These are phyloP conservation scores for Polyommatus icarus DNA, from an alignment of 2,888 invertebrate species.

Conservation along the genomic window DNA sequence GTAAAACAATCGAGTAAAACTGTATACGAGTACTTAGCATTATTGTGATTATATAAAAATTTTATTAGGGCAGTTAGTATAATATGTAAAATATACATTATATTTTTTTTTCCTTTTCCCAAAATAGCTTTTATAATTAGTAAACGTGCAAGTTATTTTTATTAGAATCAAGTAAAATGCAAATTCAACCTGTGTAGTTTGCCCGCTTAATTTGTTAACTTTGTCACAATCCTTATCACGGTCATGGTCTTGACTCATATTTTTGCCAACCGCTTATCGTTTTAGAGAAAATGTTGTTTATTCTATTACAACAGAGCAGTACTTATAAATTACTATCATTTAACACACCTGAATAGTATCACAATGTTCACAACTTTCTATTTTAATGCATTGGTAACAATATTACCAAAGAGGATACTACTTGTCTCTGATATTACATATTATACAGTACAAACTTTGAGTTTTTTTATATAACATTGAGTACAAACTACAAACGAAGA, in stretches of 20 bases:
- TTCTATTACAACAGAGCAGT: not conserved
- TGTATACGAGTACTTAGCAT: no score
- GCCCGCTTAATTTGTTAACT: conserved; percentile 50
- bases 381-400: not conserved
- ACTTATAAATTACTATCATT: not conserved
- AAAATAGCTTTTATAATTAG: not conserved
- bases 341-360: not conserved
- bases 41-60: no score
- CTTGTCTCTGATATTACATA: no score
- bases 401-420: no score
- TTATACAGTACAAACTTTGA: no score
- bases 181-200: conserved; percentile 54
- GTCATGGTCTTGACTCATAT: conserved; percentile 53
- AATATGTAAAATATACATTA: not conserved
- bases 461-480: no score
- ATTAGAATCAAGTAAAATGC: conserved; percentile 16
- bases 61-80: not conserved
- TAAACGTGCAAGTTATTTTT: not conserved
- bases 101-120: not conserved
- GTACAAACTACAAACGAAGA: no score
- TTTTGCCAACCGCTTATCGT: conserved; percentile 36
- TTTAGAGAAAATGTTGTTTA: not conserved
- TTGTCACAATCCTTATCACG: conserved; percentile 53
- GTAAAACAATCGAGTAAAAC: no score
- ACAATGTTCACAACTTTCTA: not conserved